A percentile compares a stretch with the other conserved stretches of the same genome.
phyloP scores from a whole-genome alignment of 2,113 vertebrate species.

The Dolichotis patagonum region DNA sequence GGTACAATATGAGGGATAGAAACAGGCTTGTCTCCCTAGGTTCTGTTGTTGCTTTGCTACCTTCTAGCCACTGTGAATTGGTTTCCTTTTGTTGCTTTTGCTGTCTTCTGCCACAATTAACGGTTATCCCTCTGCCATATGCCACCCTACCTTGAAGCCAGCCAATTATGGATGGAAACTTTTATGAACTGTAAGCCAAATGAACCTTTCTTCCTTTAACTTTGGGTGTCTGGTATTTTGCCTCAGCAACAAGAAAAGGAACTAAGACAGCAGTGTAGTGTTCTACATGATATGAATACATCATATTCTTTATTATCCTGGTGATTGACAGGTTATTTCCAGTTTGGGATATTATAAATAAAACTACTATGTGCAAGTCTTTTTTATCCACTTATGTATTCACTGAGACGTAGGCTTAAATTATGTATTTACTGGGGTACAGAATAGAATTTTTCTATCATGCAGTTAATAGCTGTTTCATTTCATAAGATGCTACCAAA shows the following conservation, averaged over 20 bases:
- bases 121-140: neutral
- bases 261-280: neutral
- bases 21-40: neutral
- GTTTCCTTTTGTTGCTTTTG: neutral
- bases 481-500: neutral
- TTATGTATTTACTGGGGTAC: neutral
- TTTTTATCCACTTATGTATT: neutral
- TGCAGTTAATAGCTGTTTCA: neutral
- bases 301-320: neutral
- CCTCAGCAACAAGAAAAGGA: neutral
- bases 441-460: neutral
- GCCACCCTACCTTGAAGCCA: neutral
- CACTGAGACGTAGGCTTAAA: neutral
- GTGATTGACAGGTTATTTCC: neutral
- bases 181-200: neutral
- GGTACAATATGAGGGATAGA: neutral
- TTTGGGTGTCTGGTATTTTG: neutral
- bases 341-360: neutral
- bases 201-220: neutral
- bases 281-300: neutral
- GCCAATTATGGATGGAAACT: neutral
- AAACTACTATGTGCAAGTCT: neutral
- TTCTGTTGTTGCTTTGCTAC: neutral
- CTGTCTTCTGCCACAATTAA: neutral
- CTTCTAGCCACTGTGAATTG: neutral